Percentiles rank a stretch among this genome's conserved stretches.
These are phyloP conservation scores for Prionace glauca DNA, from an alignment of 2,797 vertebrate species.

Conservation along the genomic window DNA sequence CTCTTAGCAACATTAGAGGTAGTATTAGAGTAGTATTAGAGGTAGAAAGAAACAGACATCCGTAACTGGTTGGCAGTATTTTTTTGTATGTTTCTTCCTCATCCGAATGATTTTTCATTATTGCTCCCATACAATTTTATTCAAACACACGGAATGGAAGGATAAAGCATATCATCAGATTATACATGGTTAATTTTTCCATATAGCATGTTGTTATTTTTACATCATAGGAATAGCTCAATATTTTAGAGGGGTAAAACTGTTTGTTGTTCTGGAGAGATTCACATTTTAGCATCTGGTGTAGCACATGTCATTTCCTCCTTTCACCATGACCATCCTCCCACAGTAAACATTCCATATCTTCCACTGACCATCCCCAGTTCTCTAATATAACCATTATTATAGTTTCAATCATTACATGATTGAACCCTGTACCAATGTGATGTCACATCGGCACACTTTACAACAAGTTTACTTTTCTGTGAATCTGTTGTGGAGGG, in stretches of 20 bases:
- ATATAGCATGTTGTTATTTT: not conserved
- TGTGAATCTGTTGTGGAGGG: too few relatives aligned
- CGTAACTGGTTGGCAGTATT: not conserved
- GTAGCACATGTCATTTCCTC: not conserved
- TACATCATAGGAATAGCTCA: not conserved
- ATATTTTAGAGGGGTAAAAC: not conserved
- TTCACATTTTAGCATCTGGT: not conserved
- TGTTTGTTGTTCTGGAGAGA: not conserved
- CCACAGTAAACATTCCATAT: not conserved
- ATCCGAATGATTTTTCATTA: not conserved
- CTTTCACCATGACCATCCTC: not conserved
- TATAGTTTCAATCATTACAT: not conserved
- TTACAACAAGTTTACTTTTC: too few relatives aligned
- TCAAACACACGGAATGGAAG: not conserved
- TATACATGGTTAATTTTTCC: not conserved
- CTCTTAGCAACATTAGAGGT: not conserved
- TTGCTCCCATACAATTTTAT: not conserved
- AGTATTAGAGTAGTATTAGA: not conserved
- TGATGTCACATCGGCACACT: too few relatives aligned
- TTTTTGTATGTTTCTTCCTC: not conserved
- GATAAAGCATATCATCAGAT: not conserved
- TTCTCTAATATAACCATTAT: not conserved
- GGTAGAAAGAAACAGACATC: too few relatives aligned
- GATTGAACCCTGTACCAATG: not conserved
- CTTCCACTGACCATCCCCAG: not conserved